Conservation (phyloP, 2,113 vertebrate species). For the Scopus umbretta region DNA sequence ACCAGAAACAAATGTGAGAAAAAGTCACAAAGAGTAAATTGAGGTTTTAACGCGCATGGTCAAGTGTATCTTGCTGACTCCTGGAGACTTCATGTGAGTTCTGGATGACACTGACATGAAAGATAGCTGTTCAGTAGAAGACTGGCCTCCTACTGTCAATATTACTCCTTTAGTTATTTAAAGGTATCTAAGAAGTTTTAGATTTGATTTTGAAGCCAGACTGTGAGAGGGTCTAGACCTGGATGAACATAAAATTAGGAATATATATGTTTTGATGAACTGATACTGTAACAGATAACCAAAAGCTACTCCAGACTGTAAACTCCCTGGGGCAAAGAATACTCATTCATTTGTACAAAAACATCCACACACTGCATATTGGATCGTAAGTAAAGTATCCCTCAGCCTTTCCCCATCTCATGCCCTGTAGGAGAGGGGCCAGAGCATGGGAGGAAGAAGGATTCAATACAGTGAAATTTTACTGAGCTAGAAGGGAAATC, state of each 20-base stretch:
- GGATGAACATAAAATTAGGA: neutral
- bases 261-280: neutral
- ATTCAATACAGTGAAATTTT: neutral
- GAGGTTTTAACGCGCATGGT: neutral
- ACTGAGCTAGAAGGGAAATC: neutral
- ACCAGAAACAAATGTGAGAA: neutral
- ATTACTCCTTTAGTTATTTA: neutral
- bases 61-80: neutral
- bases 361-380: neutral
- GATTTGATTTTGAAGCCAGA: neutral
- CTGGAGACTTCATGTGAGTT: neutral
- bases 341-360: neutral
- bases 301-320: neutral
- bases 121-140: neutral
- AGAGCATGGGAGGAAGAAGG: neutral
- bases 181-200: neutral
- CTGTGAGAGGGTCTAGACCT: neutral
- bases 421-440: neutral
- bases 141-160: neutral
- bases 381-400: neutral
- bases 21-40: accelerated
- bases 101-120: neutral
- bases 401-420: neutral
- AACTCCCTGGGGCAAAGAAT: neutral
- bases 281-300: neutral